These are phyloP conservation scores for Pangasius sanitwongsei DNA, from an alignment of 2,797 vertebrate genomes.

Conservation along the genomic window DNA sequence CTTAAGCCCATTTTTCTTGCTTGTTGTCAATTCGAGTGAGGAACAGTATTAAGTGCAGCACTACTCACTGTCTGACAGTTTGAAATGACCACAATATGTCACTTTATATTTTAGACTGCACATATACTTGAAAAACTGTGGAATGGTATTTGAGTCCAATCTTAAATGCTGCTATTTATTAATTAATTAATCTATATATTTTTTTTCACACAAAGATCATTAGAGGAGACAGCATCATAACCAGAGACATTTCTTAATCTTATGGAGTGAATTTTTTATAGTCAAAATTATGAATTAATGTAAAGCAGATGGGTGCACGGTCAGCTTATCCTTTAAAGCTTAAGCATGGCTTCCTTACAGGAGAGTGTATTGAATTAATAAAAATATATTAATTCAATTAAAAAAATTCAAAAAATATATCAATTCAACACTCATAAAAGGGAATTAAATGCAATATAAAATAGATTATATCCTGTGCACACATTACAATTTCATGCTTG, in stretches of 20 bases:
- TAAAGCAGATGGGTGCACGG: not conserved
- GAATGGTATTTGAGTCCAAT: not conserved
- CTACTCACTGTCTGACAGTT: not conserved
- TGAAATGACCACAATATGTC: not conserved
- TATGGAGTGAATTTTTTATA: not conserved
- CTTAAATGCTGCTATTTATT: not conserved
- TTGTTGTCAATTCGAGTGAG: not conserved
- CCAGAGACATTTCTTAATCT: not conserved
- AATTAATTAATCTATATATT: not conserved
- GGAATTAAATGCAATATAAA: not conserved
- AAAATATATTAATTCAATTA: not conserved
- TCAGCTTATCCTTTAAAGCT: constrained; percentile 2
- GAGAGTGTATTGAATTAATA: not conserved
- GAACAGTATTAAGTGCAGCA: not conserved
- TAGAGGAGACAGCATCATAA: not conserved
- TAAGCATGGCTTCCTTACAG: not conserved
- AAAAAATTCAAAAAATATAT: not conserved
- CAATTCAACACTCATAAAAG: not conserved
- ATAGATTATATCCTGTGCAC: not conserved
- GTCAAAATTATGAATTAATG: not conserved
- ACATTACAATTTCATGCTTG: not conserved
- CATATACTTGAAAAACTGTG: not conserved
- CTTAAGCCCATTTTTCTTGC: not conserved
- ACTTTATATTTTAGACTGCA: not conserved
- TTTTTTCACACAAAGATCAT: not conserved